Percentiles rank a stretch among this genome's conserved stretches.
phyloP scores from a whole-genome alignment of 2,113 vertebrate genomes.

The Epinephelus cyanopodus region DNA sequence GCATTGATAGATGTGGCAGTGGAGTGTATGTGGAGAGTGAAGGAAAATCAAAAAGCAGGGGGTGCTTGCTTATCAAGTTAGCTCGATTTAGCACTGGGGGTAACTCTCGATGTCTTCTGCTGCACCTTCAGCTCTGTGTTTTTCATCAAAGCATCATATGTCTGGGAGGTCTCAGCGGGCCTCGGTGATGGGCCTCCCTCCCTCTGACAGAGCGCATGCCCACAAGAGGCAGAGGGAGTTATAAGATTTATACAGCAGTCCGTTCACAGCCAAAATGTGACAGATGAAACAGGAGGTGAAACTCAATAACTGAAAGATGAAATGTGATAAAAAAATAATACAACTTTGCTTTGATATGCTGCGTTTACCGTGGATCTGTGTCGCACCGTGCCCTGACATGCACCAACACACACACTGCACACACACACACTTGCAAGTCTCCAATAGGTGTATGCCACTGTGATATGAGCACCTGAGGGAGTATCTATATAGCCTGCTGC shows the following conservation, averaged over 20 bases:
- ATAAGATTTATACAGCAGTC: slow-evolving; percentile 57
- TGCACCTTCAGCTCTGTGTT: slow-evolving; percentile 29
- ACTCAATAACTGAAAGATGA: slow-evolving; percentile 55
- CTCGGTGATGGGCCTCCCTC: slow-evolving; percentile 18
- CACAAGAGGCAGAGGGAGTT: slow-evolving; percentile 36
- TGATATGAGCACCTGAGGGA: slow-evolving; percentile 23
- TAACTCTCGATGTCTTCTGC: slow-evolving; percentile 11
- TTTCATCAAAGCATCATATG: slow-evolving; percentile 44
- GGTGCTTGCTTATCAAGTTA: too few species aligned
- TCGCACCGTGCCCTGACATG: slow-evolving; percentile 4
- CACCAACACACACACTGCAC: slow-evolving; percentile 3
- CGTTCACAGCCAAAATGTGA: slow-evolving; percentile 43
- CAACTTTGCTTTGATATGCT: slow-evolving; percentile 41
- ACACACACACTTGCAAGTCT: slow-evolving; percentile 8
- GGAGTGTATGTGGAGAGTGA: too few species aligned
- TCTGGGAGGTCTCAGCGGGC: slow-evolving; percentile 49
- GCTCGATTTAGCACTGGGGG: not conserved
- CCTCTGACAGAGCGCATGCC: slow-evolving; percentile 40
- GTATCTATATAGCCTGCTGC: slow-evolving; percentile 14
- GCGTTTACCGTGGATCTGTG: slow-evolving; percentile 31
- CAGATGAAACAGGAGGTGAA: slow-evolving; percentile 47
- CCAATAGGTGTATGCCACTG: not conserved
- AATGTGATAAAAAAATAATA: slow-evolving; percentile 55
- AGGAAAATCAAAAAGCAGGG: too few species aligned
- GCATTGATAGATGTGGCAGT: too few species aligned